Evolutionary conservation across 2,888 invertebrate genomes (phyloP).

Genomic region (Apodemia zela): DNA sequence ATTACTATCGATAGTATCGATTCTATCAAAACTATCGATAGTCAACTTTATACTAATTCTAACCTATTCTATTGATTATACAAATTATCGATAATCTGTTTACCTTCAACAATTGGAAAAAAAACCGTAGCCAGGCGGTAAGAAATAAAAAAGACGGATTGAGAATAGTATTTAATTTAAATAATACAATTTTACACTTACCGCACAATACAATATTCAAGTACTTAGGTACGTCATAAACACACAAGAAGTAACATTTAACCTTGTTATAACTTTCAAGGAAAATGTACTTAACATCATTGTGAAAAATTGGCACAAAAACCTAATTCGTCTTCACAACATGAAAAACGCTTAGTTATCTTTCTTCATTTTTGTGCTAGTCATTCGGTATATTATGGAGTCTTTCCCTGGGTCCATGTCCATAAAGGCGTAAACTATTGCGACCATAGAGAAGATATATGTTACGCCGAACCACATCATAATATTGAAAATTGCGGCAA

Average conservation of each 20-base stretch:
- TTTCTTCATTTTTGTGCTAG: slow-evolving; percentile 97
- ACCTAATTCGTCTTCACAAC: neutral
- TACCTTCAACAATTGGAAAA: no score
- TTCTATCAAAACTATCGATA: no score
- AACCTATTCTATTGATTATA: no score
- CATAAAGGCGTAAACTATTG: slow-evolving; percentile 92
- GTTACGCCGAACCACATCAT: slow-evolving; percentile 91
- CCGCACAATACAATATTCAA: neutral
- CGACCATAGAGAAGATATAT: slow-evolving; percentile 87
- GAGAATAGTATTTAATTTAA: neutral
- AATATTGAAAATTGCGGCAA: slow-evolving; percentile 94
- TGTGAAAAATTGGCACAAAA: neutral
- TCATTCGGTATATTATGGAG: slow-evolving; percentile 99
- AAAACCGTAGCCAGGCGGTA: no score
- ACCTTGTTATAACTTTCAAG: neutral
- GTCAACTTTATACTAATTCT: no score
- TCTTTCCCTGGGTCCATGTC: slow-evolving; percentile 99
- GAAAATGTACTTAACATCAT: neutral
- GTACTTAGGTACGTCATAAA: neutral
- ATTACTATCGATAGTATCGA: no score
- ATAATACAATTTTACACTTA: neutral
- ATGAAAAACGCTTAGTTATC: slow-evolving; percentile 85
- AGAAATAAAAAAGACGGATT: no score
- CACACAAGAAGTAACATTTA: neutral
- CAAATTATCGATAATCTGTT: no score